phyloP scores from a whole-genome alignment of 2,888 invertebrate genomes.

The Melangyna quadrimaculata region DNA sequence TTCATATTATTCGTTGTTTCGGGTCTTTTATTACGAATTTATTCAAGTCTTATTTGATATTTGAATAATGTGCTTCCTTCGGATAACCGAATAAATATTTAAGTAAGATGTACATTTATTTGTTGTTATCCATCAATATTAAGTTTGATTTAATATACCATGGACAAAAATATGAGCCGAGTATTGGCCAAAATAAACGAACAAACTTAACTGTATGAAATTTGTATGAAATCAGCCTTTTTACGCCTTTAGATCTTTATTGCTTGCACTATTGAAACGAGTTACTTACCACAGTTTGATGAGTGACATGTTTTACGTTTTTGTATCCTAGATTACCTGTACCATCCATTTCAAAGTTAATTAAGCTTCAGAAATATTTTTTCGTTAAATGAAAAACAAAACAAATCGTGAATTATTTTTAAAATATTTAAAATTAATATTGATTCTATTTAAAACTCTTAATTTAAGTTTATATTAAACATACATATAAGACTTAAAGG shows the following conservation, averaged over 20 bases:
- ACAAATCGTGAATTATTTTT: too few species aligned
- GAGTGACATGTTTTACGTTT: not conserved
- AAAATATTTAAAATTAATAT: not conserved
- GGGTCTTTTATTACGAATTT: too few species aligned
- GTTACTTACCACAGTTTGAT: not conserved
- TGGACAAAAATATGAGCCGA: too few species aligned
- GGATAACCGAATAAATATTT: too few species aligned
- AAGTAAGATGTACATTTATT: too few species aligned
- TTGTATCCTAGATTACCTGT: not conserved
- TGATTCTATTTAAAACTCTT: not conserved
- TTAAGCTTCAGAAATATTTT: not conserved
- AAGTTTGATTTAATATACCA: too few species aligned
- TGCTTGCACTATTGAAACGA: not conserved
- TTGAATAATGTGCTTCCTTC: too few species aligned
- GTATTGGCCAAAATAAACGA: too few species aligned
- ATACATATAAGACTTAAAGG: not conserved
- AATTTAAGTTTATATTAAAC: not conserved
- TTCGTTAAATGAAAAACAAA: not conserved
- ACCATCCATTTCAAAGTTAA: not conserved
- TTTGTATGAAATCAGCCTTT: not conserved
- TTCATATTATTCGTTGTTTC: too few species aligned
- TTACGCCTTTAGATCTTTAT: not conserved
- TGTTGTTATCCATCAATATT: too few species aligned
- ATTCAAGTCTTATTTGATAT: too few species aligned
- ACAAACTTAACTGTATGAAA: not conserved